Evolutionary conservation across 2,888 invertebrate species (phyloP).

Genomic region (Amiota minor): DNA sequence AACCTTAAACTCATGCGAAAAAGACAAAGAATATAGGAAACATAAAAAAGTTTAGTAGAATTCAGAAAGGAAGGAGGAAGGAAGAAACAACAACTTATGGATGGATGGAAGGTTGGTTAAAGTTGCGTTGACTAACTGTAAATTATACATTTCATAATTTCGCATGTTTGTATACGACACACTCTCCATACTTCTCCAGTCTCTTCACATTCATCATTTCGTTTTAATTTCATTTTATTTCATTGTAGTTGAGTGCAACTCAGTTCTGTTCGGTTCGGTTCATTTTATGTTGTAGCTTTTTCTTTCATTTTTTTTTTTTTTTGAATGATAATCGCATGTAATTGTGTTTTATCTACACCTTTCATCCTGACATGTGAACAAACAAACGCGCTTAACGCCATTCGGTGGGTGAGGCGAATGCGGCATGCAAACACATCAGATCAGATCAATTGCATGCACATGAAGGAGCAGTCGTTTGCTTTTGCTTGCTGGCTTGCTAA

Average conservation of each 20-base stretch:
- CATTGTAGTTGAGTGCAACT: no score
- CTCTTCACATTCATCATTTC: no score
- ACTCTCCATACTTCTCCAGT: no score
- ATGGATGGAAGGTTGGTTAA: conserved; percentile 8
- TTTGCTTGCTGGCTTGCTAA: neutral
- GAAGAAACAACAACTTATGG: conserved; percentile 21
- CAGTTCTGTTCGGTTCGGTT: neutral
- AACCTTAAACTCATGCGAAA: no score
- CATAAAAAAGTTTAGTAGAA: no score
- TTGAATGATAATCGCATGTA: conserved; percentile 69
- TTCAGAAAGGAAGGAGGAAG: conserved; percentile 29
- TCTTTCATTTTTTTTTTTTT: conserved; percentile 51
- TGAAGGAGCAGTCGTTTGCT: neutral
- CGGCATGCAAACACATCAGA: neutral
- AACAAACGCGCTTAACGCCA: conserved; percentile 60
- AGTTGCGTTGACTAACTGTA: conserved; percentile 61
- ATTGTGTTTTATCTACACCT: conserved; percentile 72
- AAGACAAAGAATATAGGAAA: no score
- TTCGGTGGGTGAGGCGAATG: neutral
- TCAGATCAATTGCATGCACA: conserved; percentile 4
- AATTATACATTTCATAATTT: conserved; percentile 72
- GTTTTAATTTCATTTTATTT: no score
- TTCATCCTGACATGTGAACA: conserved; percentile 71
- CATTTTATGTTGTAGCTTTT: conserved; percentile 40
- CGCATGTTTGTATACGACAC: conserved; percentile 29